Percentiles rank a stretch among this genome's conserved stretches.
Conservation (phyloP, 2,797 vertebrate genomes). For the Oreortyx pictus region DNA sequence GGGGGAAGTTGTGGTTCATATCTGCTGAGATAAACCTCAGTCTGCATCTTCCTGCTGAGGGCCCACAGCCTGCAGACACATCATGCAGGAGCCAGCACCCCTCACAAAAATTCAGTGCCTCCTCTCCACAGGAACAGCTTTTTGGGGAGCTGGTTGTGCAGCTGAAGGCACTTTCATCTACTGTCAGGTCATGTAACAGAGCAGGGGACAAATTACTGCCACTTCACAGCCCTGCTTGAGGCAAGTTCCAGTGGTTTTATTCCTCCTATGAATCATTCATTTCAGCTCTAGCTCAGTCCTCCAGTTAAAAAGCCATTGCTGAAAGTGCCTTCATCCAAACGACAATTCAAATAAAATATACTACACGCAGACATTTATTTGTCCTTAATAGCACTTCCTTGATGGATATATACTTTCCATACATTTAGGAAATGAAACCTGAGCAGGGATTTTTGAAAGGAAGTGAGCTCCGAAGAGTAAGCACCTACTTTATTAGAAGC, state of each 20-base stretch:
- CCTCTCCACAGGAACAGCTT: not conserved
- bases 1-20: not conserved
- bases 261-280: not conserved
- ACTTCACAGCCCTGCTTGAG: not conserved
- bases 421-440: not conserved
- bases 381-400: not conserved
- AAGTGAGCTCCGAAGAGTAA: not conserved
- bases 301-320: slow-evolving; percentile 45
- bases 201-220: not conserved
- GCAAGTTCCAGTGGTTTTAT: not conserved
- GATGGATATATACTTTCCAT: not conserved
- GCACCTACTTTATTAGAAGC: slow-evolving; percentile 23
- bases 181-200: not conserved
- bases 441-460: not conserved
- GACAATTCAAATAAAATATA: slow-evolving; percentile 24
- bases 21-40: not conserved
- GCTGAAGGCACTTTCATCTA: slow-evolving; percentile 1
- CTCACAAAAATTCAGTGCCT: not conserved
- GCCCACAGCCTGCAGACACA: not conserved
- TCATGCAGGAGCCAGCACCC: not conserved
- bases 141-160: not conserved
- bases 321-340: slow-evolving; percentile 9
- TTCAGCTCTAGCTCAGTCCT: not conserved
- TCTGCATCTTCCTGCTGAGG: not conserved
- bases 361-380: not conserved